These are phyloP conservation scores for Caenorhabditis sp. DNA, from an alignment of 2,888 invertebrate species.

Conservation along the genomic window DNA sequence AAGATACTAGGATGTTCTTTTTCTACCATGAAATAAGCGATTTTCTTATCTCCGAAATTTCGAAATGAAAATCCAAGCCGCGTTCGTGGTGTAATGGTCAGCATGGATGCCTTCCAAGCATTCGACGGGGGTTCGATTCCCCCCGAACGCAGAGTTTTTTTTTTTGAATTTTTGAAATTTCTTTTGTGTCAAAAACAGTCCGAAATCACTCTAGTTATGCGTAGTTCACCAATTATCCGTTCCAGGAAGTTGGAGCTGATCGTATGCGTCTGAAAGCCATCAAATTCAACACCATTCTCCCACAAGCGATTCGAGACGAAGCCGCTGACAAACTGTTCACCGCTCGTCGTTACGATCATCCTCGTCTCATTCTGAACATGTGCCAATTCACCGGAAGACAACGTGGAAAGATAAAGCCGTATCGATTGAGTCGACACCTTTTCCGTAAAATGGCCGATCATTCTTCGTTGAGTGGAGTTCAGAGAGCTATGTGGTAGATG, in stretches of 20 bases:
- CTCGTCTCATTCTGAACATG: slow-evolving; percentile 75
- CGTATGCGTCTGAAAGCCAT: slow-evolving; percentile 84
- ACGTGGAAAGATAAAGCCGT: slow-evolving; percentile 80
- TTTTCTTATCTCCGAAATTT: background rate
- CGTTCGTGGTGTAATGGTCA: slow-evolving; percentile 63
- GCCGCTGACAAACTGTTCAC: slow-evolving; percentile 70
- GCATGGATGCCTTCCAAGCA: slow-evolving; percentile 64
- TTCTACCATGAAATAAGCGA: background rate
- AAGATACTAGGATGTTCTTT: too few species aligned
- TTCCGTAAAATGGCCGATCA: slow-evolving; percentile 83
- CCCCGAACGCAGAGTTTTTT: slow-evolving; percentile 51
- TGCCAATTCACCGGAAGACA: slow-evolving; percentile 89
- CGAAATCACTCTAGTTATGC: too few species aligned
- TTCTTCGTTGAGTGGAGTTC: slow-evolving; percentile 88
- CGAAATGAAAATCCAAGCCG: background rate
- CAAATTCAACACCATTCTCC: slow-evolving; percentile 85
- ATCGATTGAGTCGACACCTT: slow-evolving; percentile 79
- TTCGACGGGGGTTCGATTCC: slow-evolving; percentile 63
- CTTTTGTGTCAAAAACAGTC: too few species aligned
- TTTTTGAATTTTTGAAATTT: too few species aligned
- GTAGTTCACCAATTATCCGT: background rate
- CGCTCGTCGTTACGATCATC: slow-evolving; percentile 62
- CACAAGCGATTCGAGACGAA: slow-evolving; percentile 73
- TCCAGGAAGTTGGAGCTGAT: slow-evolving; percentile 77
- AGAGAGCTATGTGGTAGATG: slow-evolving; percentile 89